Base-by-base conservation (phyloP, 2,888 invertebrate genomes). In the Chromoteleia sp. region DNA sequence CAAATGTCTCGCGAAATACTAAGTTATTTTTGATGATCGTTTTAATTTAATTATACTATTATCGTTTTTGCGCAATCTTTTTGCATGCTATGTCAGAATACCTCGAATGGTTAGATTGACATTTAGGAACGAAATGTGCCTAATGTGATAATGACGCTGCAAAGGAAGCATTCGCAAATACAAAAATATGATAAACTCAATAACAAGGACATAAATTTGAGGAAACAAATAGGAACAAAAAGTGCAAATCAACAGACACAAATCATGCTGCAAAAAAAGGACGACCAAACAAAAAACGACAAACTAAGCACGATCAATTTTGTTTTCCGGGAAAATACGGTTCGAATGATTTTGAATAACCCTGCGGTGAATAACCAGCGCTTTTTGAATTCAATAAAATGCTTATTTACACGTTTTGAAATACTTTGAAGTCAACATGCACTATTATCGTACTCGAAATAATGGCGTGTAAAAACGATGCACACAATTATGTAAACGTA, bases 261-360 rank as follows among this genome's bases (percentile, higher is more conserved):
- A 54, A 73, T 33, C 50, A 73, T 73, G 54, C 52, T 41, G 15
- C 54, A 61, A 54, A 45, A 41, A 73, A 58, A 3, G 1, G 52
- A 41, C 39, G 52, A 61, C 39, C 56, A 61, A 61, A 61, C 52
- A 36, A 50, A 50, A 59, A 73, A 59, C 59, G 59, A 48, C 48
- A 48, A 43, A 33, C 19, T 30, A 71, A 45, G 21, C 17, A 45
- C 17, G 43, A 30, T 54, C 10, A 73, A 73, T 73, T 61, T 54
- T 10, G 43, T 21, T 17, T 8, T 43, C 50, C 61, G 52, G 61
- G 73, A 61, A 73, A 73, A 61, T 61, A 61, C 73, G 41, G 7
- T 17, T 41, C 12, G 33, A 25, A 54, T 41, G 19, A 43, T 68
- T 30, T 43, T 54, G 30, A 33, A 45, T 19, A 45, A 14, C 30